phyloP scores from a whole-genome alignment of 1,140 invertebrate genomes.

The Danaus melanippus region DNA sequence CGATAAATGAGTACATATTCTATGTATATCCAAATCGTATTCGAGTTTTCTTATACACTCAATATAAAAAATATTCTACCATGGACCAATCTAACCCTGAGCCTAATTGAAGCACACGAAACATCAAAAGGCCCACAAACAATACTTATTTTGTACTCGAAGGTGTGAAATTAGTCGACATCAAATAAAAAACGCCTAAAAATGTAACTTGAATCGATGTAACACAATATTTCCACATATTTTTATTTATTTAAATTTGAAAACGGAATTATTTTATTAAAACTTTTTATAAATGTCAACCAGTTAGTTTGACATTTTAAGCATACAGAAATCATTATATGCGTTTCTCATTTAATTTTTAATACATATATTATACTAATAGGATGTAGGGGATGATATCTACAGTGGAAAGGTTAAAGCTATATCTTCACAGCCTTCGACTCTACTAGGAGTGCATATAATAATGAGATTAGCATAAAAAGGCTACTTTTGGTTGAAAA shows the following conservation, averaged over 20 bases:
- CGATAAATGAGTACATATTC: too few relatives aligned
- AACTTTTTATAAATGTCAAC: not conserved
- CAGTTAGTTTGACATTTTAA: not conserved
- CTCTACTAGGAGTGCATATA: slow-evolving; percentile 49
- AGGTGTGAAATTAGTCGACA: slow-evolving; percentile 22
- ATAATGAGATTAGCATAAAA: slow-evolving; percentile 3
- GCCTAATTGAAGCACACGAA: slow-evolving; percentile 9
- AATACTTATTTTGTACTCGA: slow-evolving; percentile 28
- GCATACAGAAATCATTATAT: not conserved
- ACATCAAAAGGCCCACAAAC: slow-evolving; percentile 12
- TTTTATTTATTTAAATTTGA: not conserved
- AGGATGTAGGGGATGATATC: slow-evolving; percentile 29
- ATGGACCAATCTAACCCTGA: slow-evolving; percentile 8
- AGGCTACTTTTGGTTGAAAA: too few relatives aligned
- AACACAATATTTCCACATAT: too few relatives aligned
- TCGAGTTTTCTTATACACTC: not conserved
- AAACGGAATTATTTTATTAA: not conserved
- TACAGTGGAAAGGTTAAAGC: slow-evolving; percentile 64
- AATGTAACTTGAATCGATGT: too few relatives aligned
- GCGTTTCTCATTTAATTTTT: slow-evolving; percentile 11
- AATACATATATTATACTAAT: not conserved
- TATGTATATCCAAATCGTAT: too few relatives aligned
- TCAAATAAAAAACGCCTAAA: too few relatives aligned
- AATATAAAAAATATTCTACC: slow-evolving; percentile 8
- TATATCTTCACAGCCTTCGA: slow-evolving; percentile 66